Evolutionary conservation across 2,888 invertebrate genomes (phyloP).

Genomic region (Itoplectis maculator): DNA sequence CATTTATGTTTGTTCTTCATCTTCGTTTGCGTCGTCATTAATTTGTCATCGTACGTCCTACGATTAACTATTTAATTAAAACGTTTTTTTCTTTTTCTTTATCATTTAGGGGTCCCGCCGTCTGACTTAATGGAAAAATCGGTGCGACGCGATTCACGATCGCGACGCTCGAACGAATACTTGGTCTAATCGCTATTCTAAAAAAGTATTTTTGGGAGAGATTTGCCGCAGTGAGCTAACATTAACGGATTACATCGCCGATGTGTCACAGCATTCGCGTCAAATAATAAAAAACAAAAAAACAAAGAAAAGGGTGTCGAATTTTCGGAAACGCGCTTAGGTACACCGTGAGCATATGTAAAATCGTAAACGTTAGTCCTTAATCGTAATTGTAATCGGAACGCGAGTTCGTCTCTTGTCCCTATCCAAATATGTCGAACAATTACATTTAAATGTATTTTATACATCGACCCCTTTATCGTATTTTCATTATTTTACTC

Average conservation of each 20-base stretch:
- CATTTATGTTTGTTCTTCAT: constrained; percentile 11
- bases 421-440: constrained; percentile 62
- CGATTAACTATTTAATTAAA: constrained; percentile 81
- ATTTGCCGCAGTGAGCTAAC: constrained; percentile 28
- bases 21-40: constrained; percentile 32
- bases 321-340: constrained; percentile 68
- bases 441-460: constrained; percentile 59
- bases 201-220: constrained; percentile 34
- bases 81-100: constrained; percentile 73
- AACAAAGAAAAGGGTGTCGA: constrained; percentile 51
- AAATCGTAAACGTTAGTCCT: constrained; percentile 63
- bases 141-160: constrained; percentile 21
- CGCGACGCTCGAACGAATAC: constrained; percentile 57
- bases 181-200: constrained; percentile 43
- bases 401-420: constrained; percentile 48
- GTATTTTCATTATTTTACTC: constrained; percentile 43
- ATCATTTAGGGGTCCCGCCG: constrained; percentile 76
- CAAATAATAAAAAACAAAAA: constrained; percentile 49
- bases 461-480: constrained; percentile 43
- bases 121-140: constrained; percentile 75
- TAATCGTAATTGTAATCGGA: constrained; percentile 66
- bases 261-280: constrained; percentile 65
- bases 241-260: constrained; percentile 20
- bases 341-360: constrained; percentile 70
- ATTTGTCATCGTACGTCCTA: constrained; percentile 62